Conservation (phyloP, 2,888 invertebrate species). For the Sinopyrophorus schimmeli region DNA sequence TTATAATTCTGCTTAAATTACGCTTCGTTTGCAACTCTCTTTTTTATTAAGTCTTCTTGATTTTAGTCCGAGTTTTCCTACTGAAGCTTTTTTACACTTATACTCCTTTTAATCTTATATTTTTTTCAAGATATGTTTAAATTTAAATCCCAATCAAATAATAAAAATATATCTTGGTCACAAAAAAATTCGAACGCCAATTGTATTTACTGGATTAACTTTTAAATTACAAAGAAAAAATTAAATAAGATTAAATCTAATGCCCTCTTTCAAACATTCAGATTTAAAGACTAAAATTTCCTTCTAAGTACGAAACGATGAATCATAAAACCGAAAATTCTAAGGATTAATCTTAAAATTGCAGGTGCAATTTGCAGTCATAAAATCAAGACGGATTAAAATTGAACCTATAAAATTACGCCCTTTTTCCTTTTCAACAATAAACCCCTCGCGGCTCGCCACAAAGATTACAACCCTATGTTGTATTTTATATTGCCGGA, state of each 20-base stretch:
- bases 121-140: no score
- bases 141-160: no score
- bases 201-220: no score
- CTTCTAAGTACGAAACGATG: no score
- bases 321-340: no score
- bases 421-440: conserved; percentile 19
- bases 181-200: no score
- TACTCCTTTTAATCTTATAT: no score
- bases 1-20: conserved; percentile 46
- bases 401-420: conserved; percentile 19
- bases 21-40: conserved; percentile 42
- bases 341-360: conserved; percentile 30
- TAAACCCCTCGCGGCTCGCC: conserved; percentile 23
- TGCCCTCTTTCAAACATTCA: no score
- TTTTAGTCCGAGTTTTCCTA: conserved; percentile 5
- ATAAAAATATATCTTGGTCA: no score
- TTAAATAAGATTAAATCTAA: no score
- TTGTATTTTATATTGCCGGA: conserved; percentile 12
- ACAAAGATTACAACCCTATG: conserved; percentile 26
- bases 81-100: background rate
- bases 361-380: conserved; percentile 31
- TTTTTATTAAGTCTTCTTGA: conserved; percentile 29
- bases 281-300: no score
- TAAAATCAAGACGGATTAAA: conserved; percentile 32
- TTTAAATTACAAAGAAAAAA: no score